Evolutionary conservation across 2,113 vertebrate species (phyloP).

Genomic region (Turdus rufiventris): DNA sequence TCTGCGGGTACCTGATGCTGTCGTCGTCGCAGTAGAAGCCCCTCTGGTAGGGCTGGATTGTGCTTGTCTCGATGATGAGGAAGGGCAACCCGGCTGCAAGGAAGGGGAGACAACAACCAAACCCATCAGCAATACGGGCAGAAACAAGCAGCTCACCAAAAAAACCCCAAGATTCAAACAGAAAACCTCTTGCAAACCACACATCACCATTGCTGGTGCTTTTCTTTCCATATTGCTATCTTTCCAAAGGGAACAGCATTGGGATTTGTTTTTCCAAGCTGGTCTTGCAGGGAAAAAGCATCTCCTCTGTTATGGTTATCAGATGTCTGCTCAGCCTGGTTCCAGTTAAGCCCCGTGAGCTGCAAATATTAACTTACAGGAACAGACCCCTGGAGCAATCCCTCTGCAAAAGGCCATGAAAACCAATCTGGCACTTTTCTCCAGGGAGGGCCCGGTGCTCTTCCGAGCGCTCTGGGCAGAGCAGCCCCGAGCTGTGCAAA

Average conservation of each 20-base stretch:
- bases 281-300: neutral
- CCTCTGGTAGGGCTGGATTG: conserved; percentile 89
- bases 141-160: conserved; percentile 50
- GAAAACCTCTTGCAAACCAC: neutral
- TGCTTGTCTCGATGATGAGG: conserved; percentile 98
- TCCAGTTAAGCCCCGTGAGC: conserved; percentile 26
- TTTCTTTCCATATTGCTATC: neutral
- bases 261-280: conserved; percentile 42
- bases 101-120: conserved; percentile 38
- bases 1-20: conserved; percentile 95
- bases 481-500: conserved; percentile 49
- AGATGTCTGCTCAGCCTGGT: conserved; percentile 23
- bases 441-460: conserved; percentile 72
- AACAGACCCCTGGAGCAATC: conserved; percentile 77
- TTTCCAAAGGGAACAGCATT: neutral
- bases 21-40: conserved; percentile 95
- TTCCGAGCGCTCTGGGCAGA: conserved; percentile 65
- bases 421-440: conserved; percentile 78
- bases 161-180: neutral
- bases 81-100: conserved; percentile 92
- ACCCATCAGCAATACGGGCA: neutral
- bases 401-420: conserved; percentile 78
- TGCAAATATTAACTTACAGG: conserved; percentile 81
- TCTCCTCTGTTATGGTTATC: conserved; percentile 50
- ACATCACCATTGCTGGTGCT: neutral